phyloP scores from a whole-genome alignment of 2,888 invertebrate species.

The Amblyjoppa fuscipennis region DNA sequence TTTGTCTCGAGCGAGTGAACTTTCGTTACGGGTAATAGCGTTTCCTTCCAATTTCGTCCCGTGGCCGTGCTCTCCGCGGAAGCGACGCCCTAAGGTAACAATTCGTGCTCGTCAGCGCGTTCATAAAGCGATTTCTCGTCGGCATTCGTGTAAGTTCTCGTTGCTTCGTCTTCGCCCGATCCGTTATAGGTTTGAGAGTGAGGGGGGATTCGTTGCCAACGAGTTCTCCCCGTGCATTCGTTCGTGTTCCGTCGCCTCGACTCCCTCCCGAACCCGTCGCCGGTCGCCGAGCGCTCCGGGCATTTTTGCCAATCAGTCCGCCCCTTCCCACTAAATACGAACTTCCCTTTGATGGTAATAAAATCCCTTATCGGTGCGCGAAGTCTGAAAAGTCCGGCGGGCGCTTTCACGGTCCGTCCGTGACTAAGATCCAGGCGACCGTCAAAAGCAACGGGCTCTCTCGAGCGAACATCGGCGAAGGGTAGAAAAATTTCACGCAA shows the following conservation, averaged over 20 bases:
- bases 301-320: slow-evolving; percentile 70
- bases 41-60: slow-evolving; percentile 77
- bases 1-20: slow-evolving; percentile 67
- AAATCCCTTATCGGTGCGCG: slow-evolving; percentile 62
- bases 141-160: slow-evolving; percentile 49
- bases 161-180: slow-evolving; percentile 40
- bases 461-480: neutral
- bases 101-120: slow-evolving; percentile 78
- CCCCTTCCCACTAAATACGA: slow-evolving; percentile 62
- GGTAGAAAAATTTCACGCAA: neutral
- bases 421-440: neutral
- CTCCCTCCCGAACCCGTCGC: slow-evolving; percentile 37
- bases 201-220: slow-evolving; percentile 9
- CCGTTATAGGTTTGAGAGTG: slow-evolving; percentile 1
- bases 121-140: slow-evolving; percentile 81
- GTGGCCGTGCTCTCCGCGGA: slow-evolving; percentile 24
- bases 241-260: slow-evolving; percentile 50
- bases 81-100: slow-evolving; percentile 71
- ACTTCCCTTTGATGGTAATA: slow-evolving; percentile 69
- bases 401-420: neutral
- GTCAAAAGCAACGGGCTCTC: no score
- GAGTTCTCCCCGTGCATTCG: slow-evolving; percentile 59
- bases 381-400: slow-evolving; percentile 35
- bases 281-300: slow-evolving; percentile 49
- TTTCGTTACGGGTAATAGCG: slow-evolving; percentile 74